These are phyloP conservation scores for Columbina picui DNA, from an alignment of 2,113 vertebrate genomes.

Conservation along the genomic window DNA sequence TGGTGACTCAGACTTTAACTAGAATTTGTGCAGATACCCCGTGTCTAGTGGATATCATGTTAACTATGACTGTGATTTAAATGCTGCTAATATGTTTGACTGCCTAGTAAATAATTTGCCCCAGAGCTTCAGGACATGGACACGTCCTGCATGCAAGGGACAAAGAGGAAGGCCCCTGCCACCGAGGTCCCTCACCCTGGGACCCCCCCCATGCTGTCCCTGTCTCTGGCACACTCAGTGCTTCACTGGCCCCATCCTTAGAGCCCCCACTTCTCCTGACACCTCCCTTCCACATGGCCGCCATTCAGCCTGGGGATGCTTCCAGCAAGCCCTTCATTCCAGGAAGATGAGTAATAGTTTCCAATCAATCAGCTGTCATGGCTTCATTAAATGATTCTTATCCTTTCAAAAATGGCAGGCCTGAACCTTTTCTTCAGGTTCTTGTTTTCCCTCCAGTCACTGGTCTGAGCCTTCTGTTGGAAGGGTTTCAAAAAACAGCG, in stretches of 20 bases:
- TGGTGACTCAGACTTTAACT: constrained; percentile 98
- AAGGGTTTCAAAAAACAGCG: background rate
- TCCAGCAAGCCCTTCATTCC: background rate
- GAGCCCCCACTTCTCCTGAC: background rate
- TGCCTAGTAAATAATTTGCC: no score
- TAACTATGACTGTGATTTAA: no score
- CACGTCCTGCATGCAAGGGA: background rate
- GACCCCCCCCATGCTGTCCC: background rate
- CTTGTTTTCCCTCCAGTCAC: background rate
- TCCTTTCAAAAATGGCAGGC: background rate
- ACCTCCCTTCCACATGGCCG: background rate
- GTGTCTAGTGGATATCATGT: no score
- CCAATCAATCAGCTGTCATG: accelerated
- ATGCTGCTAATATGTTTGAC: no score
- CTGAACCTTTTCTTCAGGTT: background rate
- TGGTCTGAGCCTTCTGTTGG: background rate
- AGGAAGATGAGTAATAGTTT: background rate
- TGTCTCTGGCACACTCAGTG: background rate
- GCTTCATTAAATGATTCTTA: background rate
- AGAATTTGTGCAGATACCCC: constrained; percentile 90
- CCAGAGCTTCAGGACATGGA: background rate
- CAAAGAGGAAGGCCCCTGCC: background rate
- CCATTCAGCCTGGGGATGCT: background rate
- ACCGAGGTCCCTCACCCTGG: accelerated
- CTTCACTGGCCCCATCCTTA: background rate